phyloP scores from a whole-genome alignment of 2,113 vertebrate genomes.

The Colossoma macropomum region DNA sequence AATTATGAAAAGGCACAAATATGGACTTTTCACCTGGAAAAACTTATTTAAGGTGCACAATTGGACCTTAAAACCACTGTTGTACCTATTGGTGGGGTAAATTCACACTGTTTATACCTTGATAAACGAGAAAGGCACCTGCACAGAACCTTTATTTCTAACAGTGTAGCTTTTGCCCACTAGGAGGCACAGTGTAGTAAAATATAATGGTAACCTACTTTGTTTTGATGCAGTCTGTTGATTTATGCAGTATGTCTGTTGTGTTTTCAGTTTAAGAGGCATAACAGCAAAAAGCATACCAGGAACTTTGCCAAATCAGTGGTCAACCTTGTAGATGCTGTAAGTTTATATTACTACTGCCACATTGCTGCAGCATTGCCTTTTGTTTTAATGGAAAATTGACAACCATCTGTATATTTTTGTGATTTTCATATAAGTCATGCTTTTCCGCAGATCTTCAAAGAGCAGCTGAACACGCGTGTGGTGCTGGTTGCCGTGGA shows the following conservation, averaged over 20 bases:
- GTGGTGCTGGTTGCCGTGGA: constrained; percentile 95
- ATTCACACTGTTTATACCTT: no score
- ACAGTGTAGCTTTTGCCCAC: background rate
- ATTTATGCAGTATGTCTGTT: constrained; percentile 42
- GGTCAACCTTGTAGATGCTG: constrained; percentile 95
- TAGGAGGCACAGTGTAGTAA: background rate
- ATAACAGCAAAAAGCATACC: constrained; percentile 82
- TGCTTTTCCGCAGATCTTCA: constrained; percentile 85
- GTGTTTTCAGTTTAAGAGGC: constrained; percentile 86
- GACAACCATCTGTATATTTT: no score
- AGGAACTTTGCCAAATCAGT: constrained; percentile 97
- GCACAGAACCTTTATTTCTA: background rate
- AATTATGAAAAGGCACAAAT: no score
- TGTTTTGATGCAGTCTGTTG: constrained; percentile 43
- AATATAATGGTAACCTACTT: background rate
- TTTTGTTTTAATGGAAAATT: background rate
- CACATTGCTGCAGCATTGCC: background rate
- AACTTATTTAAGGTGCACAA: no score
- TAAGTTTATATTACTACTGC: constrained; percentile 76
- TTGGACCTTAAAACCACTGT: no score
- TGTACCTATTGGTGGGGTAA: no score
- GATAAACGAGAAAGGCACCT: no score
- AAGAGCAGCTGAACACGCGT: constrained; percentile 95
- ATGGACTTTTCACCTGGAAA: no score
- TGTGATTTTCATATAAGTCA: background rate